These are phyloP conservation scores for Apis mellifera DNA, from an alignment of 1,140 invertebrate species.

Conservation along the genomic window DNA sequence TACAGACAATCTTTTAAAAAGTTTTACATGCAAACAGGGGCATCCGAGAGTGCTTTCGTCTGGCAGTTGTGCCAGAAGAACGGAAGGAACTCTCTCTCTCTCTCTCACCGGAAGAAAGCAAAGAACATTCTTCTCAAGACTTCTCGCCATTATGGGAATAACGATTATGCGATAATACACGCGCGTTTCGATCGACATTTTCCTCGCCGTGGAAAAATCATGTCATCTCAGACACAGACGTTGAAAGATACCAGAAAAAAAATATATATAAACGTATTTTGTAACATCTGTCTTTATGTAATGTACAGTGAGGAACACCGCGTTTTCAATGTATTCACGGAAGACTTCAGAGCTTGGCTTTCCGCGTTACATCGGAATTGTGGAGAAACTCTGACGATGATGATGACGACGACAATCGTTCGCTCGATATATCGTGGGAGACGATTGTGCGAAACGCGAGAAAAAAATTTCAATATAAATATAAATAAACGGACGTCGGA, in stretches of 20 bases:
- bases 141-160: constrained; percentile 25
- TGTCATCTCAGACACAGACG: too few relatives aligned
- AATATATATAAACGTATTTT: background rate
- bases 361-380: background rate
- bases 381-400: background rate
- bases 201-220: too few relatives aligned
- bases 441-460: too few relatives aligned
- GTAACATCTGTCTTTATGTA: too few relatives aligned
- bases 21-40: constrained; percentile 48
- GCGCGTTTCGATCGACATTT: background rate
- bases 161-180: constrained; percentile 30
- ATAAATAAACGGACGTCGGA: too few relatives aligned
- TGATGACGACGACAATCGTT: background rate
- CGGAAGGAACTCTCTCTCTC: background rate
- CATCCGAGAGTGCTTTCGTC: constrained; percentile 18
- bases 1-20: constrained; percentile 63
- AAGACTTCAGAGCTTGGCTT: background rate
- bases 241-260: background rate
- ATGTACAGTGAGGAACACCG: background rate
- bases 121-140: constrained; percentile 1
- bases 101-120: background rate
- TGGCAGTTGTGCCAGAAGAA: constrained; percentile 19
- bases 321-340: background rate
- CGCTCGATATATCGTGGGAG: too few relatives aligned
- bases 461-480: too few relatives aligned